These are phyloP conservation scores for Phocoena sinus DNA, from an alignment of 2,113 vertebrate species.

Conservation along the genomic window DNA sequence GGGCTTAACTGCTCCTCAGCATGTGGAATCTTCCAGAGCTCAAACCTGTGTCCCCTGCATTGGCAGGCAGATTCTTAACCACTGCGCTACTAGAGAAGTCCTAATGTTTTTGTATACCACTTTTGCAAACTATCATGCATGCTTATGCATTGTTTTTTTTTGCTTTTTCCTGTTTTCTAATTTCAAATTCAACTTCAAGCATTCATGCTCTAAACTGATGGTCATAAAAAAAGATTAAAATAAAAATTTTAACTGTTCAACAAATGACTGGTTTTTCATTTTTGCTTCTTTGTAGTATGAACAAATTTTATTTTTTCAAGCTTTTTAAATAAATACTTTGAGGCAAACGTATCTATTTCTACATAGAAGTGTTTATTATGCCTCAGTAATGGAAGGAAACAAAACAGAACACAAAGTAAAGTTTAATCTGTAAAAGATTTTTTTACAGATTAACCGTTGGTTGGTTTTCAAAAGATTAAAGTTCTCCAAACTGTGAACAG, in stretches of 20 bases:
- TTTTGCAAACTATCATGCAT: not conserved
- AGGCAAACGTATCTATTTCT: not conserved
- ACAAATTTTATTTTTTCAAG: not conserved
- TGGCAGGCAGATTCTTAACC: too few species aligned
- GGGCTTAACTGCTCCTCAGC: too few species aligned
- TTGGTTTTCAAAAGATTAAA: not conserved
- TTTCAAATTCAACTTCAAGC: constrained; percentile 5
- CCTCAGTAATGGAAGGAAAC: not conserved
- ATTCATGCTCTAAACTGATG: not conserved
- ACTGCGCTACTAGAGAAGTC: too few species aligned
- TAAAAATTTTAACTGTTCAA: not conserved
- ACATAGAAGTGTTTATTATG: not conserved
- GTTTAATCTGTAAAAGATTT: not conserved
- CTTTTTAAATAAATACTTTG: not conserved
- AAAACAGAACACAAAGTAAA: constrained; percentile 7
- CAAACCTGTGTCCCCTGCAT: too few species aligned
- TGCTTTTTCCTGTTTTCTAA: not conserved
- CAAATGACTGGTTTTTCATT: not conserved
- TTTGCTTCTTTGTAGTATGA: not conserved
- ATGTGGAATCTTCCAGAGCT: too few species aligned
- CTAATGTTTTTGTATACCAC: not conserved
- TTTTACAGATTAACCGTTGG: not conserved
- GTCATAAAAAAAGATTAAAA: not conserved
- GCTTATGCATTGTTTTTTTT: not conserved
- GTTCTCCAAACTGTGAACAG: not conserved